Conservation (phyloP, 2,113 vertebrate species). For the Stegastes partitus region DNA sequence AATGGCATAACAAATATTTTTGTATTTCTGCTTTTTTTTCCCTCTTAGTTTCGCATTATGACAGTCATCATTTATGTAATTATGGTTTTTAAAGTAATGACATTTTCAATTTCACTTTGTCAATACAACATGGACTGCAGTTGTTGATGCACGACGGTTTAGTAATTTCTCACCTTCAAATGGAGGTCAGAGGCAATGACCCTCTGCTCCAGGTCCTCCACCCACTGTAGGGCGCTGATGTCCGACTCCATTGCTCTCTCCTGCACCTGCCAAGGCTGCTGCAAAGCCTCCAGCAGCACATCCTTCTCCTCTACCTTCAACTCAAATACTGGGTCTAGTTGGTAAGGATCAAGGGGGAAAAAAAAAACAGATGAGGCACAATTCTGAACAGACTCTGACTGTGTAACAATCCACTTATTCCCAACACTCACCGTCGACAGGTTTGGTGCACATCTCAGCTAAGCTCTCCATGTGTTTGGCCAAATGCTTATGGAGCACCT, state of each 20-base stretch:
- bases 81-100: not conserved
- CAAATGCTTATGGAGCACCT: constrained; percentile 93
- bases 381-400: not conserved
- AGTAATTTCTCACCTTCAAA: constrained; percentile 86
- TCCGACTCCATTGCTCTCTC: constrained; percentile 89
- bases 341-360: not conserved
- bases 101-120: not conserved
- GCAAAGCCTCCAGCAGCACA: constrained; percentile 80
- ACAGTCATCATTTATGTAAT: too few relatives aligned
- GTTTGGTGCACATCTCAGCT: constrained; percentile 88
- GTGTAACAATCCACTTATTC: not conserved
- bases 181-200: constrained; percentile 93
- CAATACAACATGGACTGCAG: too few relatives aligned
- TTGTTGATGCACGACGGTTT: not conserved
- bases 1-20: too few relatives aligned
- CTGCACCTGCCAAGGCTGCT: constrained; percentile 88
- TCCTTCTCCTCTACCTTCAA: constrained; percentile 70
- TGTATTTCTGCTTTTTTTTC: too few relatives aligned
- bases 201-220: constrained; percentile 94
- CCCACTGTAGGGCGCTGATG: constrained; percentile 90
- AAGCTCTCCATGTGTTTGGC: constrained; percentile 94
- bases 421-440: constrained; percentile 84
- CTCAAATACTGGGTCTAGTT: constrained; percentile 89
- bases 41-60: too few relatives aligned
- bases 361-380: not conserved